Conservation (phyloP, 2,113 vertebrate species). For the Clupea harengus region DNA sequence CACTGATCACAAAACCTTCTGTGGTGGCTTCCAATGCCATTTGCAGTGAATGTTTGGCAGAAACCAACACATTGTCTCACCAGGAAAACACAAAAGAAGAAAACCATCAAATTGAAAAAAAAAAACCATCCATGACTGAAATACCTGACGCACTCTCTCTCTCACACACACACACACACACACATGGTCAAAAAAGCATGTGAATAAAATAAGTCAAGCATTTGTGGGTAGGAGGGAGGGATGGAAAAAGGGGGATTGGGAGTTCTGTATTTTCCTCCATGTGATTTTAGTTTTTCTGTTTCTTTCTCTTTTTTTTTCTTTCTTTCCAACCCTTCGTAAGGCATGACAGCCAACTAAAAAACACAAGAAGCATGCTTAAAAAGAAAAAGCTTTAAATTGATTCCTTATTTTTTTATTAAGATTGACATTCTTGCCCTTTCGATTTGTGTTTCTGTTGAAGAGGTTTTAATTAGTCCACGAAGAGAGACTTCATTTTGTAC, state of each 20-base stretch:
- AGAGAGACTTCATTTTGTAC: slow-evolving; percentile 84
- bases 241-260: background rate
- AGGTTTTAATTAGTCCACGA: slow-evolving; percentile 81
- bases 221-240: slow-evolving; percentile 4
- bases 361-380: slow-evolving; percentile 78
- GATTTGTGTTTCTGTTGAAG: slow-evolving; percentile 68
- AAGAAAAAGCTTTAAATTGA: slow-evolving; percentile 79
- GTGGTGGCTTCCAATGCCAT: slow-evolving; percentile 83
- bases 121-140: slow-evolving; percentile 43
- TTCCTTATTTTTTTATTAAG: slow-evolving; percentile 46
- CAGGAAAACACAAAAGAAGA: slow-evolving; percentile 53
- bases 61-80: slow-evolving; percentile 73
- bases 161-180: slow-evolving; percentile 17
- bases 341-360: slow-evolving; percentile 88
- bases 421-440: slow-evolving; percentile 74
- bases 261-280: background rate
- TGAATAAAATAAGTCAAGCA: slow-evolving; percentile 64
- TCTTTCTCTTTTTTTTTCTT: slow-evolving; percentile 41
- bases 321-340: slow-evolving; percentile 71
- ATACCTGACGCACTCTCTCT: slow-evolving; percentile 28
- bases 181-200: slow-evolving; percentile 81
- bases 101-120: slow-evolving; percentile 47
- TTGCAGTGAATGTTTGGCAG: slow-evolving; percentile 85
- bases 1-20: slow-evolving; percentile 71
- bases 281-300: slow-evolving; percentile 42